These are phyloP conservation scores for Cynopterus sphinx DNA, from an alignment of 2,797 vertebrate genomes.

Conservation along the genomic window DNA sequence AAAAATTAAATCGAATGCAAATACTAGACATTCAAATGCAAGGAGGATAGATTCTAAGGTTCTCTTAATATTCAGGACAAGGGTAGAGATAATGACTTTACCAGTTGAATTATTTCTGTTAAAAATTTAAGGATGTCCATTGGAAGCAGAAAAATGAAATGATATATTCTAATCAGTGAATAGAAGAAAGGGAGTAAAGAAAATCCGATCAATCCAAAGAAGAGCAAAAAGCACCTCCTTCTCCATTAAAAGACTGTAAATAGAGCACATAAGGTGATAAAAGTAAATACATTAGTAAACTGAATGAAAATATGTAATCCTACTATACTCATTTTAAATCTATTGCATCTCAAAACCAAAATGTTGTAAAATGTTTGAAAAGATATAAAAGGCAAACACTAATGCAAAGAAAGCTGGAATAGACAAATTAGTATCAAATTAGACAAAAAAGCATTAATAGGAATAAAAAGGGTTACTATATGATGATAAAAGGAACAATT, in stretches of 20 bases:
- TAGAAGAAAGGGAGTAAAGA: background rate
- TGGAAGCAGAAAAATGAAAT: background rate
- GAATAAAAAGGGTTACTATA: background rate
- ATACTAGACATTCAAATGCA: background rate
- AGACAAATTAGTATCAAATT: background rate
- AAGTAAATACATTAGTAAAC: background rate
- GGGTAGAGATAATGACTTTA: background rate
- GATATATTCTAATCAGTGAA: background rate
- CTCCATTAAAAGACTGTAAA: background rate
- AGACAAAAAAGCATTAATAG: background rate
- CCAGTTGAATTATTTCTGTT: background rate
- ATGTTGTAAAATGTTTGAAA: background rate
- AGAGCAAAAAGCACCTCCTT: background rate
- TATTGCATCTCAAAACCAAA: background rate
- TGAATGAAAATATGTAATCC: background rate
- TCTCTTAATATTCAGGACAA: background rate
- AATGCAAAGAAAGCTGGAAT: background rate
- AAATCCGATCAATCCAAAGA: background rate
- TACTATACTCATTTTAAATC: background rate
- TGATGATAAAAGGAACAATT: background rate
- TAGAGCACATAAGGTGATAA: background rate
- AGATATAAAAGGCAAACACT: background rate
- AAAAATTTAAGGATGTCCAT: background rate
- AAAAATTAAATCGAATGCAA: background rate
- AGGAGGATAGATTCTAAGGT: background rate